A percentile compares a stretch with the other conserved stretches of the same genome.
phyloP scores from a whole-genome alignment of 2,113 vertebrate species.

The Mastomys natalensis region DNA sequence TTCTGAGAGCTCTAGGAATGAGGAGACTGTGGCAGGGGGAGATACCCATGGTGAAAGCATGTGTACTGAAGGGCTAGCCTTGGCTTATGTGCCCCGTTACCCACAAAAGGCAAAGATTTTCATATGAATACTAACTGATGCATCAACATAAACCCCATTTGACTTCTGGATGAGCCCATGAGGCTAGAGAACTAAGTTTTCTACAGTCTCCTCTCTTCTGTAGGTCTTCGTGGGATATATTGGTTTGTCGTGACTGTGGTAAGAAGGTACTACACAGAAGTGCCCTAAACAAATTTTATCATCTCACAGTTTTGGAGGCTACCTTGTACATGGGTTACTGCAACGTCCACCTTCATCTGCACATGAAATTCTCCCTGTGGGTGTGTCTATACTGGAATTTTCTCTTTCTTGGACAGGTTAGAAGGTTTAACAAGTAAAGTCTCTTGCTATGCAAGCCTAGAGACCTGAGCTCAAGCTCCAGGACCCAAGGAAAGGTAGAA shows the following conservation, averaged over 20 bases:
- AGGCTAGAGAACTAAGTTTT: not conserved
- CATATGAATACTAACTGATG: too few species aligned
- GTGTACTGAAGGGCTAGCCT: not conserved
- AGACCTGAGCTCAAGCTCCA: too few species aligned
- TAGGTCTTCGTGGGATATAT: accelerated
- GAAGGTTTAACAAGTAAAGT: not conserved
- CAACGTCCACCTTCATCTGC: not conserved
- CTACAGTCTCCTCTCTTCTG: not conserved
- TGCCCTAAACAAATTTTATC: not conserved
- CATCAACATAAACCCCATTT: not conserved
- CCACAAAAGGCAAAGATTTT: not conserved
- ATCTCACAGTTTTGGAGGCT: not conserved
- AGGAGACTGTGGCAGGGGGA: not conserved
- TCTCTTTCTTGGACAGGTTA: not conserved
- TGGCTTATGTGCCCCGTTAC: not conserved
- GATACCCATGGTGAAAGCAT: not conserved
- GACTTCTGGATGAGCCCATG: not conserved
- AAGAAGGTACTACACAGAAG: too few species aligned
- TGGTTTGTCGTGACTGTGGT: accelerated
- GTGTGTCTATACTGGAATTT: not conserved
- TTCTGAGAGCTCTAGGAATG: not conserved
- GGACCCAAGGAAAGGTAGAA: not conserved
- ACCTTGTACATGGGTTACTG: not conserved
- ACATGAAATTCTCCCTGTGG: not conserved
- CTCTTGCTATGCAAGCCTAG: not conserved